Percentiles rank a stretch among this genome's conserved stretches.
Conservation (phyloP, 2,113 vertebrate species). For the Mustela nigripes region DNA sequence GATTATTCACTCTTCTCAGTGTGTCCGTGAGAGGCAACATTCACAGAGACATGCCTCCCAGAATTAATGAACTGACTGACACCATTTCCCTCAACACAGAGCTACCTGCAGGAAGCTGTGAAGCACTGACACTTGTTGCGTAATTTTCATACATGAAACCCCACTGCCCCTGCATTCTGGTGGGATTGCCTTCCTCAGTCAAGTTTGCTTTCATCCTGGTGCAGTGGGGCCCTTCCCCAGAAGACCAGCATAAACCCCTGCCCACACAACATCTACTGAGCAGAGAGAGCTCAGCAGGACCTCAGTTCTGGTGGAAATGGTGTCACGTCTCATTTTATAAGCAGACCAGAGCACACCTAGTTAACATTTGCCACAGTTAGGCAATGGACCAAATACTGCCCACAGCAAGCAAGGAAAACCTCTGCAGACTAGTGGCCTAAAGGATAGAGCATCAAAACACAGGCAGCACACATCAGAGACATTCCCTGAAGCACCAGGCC, state of each 20-base stretch:
- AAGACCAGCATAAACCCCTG: not conserved
- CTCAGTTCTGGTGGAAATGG: not conserved
- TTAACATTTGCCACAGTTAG: not conserved
- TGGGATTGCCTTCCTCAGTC: not conserved
- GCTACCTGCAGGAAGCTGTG: not conserved
- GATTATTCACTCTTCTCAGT: not conserved
- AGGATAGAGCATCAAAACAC: not conserved
- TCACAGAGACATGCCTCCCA: not conserved
- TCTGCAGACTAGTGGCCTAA: not conserved
- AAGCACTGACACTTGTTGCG: not conserved
- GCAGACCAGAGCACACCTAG: not conserved
- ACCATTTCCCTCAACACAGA: not conserved
- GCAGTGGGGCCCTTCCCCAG: not conserved
- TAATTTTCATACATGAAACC: not conserved
- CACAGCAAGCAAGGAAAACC: not conserved
- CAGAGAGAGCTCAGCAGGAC: not conserved
- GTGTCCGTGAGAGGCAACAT: not conserved
- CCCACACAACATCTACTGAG: not conserved
- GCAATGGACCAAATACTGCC: not conserved
- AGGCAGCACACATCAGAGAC: no score
- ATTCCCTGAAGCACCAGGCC: no score
- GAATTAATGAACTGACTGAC: not conserved
- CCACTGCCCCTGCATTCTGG: not conserved
- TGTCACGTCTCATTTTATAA: not conserved
- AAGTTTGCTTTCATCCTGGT: not conserved